Percentiles rank a stretch among this genome's conserved stretches.
These are phyloP conservation scores for Scarus forsteni DNA, from an alignment of 2,797 vertebrate species.

Conservation along the genomic window DNA sequence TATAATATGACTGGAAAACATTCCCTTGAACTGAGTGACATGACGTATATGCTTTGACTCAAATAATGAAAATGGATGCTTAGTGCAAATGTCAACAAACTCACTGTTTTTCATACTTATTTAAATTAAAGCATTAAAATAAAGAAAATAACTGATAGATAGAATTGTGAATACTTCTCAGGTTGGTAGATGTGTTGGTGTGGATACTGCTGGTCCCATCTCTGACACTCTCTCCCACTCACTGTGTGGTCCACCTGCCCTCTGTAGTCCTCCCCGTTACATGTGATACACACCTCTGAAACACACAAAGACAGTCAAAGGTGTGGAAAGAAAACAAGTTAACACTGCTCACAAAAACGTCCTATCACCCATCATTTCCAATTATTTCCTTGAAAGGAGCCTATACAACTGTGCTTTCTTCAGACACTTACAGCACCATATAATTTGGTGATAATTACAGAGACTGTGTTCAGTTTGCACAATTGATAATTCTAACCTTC, in stretches of 20 bases:
- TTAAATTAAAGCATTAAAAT: neutral
- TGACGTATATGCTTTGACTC: too few relatives aligned
- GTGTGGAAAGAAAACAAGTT: neutral
- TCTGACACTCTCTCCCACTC: conserved; percentile 91
- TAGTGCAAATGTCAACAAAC: too few relatives aligned
- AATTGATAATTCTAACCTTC: conserved; percentile 26
- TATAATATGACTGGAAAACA: too few relatives aligned
- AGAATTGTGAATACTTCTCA: conserved; percentile 84
- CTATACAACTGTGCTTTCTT: conserved; percentile 2
- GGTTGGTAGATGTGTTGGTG: conserved; percentile 95
- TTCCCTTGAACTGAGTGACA: too few relatives aligned
- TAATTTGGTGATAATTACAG: conserved; percentile 15
- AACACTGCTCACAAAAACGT: neutral
- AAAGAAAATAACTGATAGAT: neutral
- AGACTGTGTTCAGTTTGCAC: conserved; percentile 5
- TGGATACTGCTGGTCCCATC: conserved; percentile 96
- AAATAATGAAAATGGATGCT: too few relatives aligned
- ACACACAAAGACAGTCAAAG: conserved; percentile 7
- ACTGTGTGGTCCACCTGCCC: conserved; percentile 91
- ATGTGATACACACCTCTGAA: conserved; percentile 89
- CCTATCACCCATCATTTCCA: conserved; percentile 3
- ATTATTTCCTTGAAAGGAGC: conserved; percentile 3
- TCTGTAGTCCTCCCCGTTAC: conserved; percentile 95
- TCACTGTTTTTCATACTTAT: neutral
- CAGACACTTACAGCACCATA: neutral